Percentiles rank a stretch among this genome's conserved stretches.
These are phyloP conservation scores for Anseranas semipalmata DNA, from an alignment of 2,113 vertebrate genomes.

Conservation along the genomic window DNA sequence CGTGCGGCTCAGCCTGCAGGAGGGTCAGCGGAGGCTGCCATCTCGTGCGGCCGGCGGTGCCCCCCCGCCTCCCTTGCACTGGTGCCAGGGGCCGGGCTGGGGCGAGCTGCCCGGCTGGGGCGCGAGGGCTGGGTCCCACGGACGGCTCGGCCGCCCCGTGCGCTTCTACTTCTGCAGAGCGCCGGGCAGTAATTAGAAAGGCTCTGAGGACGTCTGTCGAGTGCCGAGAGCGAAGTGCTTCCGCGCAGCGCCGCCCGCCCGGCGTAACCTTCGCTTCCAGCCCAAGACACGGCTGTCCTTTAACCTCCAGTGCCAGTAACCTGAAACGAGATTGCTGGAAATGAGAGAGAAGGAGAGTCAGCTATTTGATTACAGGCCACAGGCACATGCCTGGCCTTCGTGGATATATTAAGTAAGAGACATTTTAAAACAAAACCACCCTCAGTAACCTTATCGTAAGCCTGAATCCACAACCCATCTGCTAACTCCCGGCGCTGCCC, in stretches of 20 bases:
- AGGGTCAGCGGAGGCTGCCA: neutral
- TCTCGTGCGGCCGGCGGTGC: neutral
- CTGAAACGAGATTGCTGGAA: conserved; percentile 51
- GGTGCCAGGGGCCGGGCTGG: neutral
- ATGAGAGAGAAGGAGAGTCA: conserved; percentile 30
- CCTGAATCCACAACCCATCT: conserved; percentile 45
- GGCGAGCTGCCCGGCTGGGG: neutral
- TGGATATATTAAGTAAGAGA: conserved; percentile 74
- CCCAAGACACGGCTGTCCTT: neutral
- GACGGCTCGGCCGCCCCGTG: too few relatives aligned
- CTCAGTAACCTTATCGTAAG: conserved; percentile 68
- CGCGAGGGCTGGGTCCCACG: neutral
- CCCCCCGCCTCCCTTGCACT: neutral
- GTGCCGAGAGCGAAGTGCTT: neutral
- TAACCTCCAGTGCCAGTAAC: conserved; percentile 61
- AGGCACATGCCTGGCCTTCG: conserved; percentile 71
- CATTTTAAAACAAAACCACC: conserved; percentile 74
- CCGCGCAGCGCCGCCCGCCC: neutral
- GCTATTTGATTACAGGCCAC: conserved; percentile 65
- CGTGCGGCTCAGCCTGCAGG: neutral
- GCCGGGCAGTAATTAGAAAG: neutral
- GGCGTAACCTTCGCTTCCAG: neutral
- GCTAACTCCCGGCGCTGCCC: conserved; percentile 38
- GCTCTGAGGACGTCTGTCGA: neutral
- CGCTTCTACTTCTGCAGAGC: neutral